phyloP scores from a whole-genome alignment of 1,140 invertebrate species.

The Teleopsis dalmanni region DNA sequence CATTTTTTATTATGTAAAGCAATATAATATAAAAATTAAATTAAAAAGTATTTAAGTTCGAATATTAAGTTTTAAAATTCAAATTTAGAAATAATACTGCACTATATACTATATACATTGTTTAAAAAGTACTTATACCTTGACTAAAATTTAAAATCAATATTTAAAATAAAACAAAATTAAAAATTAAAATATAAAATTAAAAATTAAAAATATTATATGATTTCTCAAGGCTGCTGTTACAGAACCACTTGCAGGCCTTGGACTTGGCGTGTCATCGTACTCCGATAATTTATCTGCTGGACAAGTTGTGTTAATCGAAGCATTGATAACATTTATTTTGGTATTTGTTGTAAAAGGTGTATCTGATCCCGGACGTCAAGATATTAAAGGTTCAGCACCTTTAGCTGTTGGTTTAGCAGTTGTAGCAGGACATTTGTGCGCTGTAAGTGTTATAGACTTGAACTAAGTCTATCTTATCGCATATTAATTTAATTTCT shows the following conservation, averaged over 20 bases:
- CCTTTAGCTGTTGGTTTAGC: constrained; percentile 83
- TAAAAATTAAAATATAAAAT: neutral
- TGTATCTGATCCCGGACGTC: constrained; percentile 71
- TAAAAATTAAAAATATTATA: neutral
- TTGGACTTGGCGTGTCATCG: constrained; percentile 51
- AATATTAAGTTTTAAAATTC: neutral
- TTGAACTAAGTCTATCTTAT: neutral
- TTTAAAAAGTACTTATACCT: neutral
- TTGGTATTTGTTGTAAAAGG: constrained; percentile 81
- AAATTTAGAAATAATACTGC: neutral
- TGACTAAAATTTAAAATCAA: neutral
- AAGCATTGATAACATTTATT: constrained; percentile 80
- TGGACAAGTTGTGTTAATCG: constrained; percentile 70
- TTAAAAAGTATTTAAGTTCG: neutral
- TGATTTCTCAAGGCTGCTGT: constrained; percentile 43
- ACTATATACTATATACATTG: neutral
- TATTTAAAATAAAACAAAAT: neutral
- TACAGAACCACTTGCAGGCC: constrained; percentile 26
- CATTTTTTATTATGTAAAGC: too few relatives aligned
- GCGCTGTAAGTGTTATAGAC: constrained; percentile 58
- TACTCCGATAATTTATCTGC: constrained; percentile 45
- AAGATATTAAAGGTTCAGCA: constrained; percentile 74
- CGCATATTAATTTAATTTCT: neutral
- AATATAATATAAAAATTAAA: too few relatives aligned
- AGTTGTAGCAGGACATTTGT: constrained; percentile 76